Conservation (phyloP, 2,797 vertebrate species). For the Cyclopterus lumpus region DNA sequence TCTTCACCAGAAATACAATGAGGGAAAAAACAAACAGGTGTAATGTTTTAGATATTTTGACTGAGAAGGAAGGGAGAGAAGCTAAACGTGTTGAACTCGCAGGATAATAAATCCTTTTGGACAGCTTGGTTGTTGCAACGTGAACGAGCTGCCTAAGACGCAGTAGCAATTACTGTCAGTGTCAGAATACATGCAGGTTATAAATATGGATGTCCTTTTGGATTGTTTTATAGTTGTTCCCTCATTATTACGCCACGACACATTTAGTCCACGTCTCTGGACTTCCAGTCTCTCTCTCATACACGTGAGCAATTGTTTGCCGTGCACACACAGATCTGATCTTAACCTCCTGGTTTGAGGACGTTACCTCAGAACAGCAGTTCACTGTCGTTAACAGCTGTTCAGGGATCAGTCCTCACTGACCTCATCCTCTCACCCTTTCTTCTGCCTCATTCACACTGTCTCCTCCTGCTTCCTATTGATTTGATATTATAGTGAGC, state of each 20-base stretch:
- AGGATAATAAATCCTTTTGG: slow-evolving; percentile 65
- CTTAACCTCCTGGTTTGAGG: slow-evolving; percentile 12
- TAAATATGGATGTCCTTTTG: slow-evolving; percentile 56
- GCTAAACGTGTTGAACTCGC: slow-evolving; percentile 42
- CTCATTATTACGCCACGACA: slow-evolving; percentile 49
- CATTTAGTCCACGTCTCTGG: slow-evolving; percentile 18
- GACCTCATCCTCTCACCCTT: slow-evolving; percentile 44
- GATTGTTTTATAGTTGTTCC: slow-evolving; percentile 36
- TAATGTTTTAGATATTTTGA: slow-evolving; percentile 44
- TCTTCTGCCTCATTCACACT: slow-evolving; percentile 8
- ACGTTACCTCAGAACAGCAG: slow-evolving; percentile 34
- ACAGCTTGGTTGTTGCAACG: slow-evolving; percentile 47
- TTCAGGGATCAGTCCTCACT: slow-evolving; percentile 22
- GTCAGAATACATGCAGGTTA: slow-evolving; percentile 46
- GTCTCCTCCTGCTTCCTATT: slow-evolving; percentile 16
- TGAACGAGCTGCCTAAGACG: slow-evolving; percentile 39
- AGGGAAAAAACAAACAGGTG: slow-evolving; percentile 17
- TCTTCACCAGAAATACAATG: slow-evolving; percentile 20
- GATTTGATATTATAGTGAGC: slow-evolving; percentile 27
- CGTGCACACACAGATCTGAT: background rate
- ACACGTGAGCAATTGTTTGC: background rate
- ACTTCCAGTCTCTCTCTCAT: slow-evolving; percentile 2
- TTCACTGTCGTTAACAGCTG: slow-evolving; percentile 34
- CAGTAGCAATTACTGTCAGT: slow-evolving; percentile 54
- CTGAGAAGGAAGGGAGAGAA: slow-evolving; percentile 31